Evolutionary conservation across 2,113 vertebrate genomes (phyloP).

Genomic region (Helogale parvula): DNA sequence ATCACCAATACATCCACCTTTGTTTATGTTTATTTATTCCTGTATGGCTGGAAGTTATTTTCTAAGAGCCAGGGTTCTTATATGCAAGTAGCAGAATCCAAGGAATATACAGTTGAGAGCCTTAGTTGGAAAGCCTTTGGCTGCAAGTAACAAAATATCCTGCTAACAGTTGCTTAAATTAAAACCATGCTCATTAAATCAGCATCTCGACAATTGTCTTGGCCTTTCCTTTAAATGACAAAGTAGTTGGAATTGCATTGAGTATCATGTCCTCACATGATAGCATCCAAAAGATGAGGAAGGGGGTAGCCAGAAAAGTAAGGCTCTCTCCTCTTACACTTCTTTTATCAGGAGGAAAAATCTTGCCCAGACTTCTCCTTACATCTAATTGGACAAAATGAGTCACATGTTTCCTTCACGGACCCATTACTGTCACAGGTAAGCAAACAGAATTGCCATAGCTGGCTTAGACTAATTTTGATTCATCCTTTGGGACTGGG

Average conservation of each 20-base stretch:
- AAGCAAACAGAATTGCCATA: not conserved
- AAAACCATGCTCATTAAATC: not conserved
- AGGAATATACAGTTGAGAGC: not conserved
- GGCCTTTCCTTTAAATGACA: not conserved
- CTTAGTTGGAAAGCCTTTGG: not conserved
- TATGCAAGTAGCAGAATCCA: not conserved
- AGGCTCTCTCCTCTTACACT: not conserved
- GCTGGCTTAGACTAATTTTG: not conserved
- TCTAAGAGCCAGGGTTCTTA: not conserved
- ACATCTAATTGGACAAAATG: not conserved
- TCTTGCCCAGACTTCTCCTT: not conserved
- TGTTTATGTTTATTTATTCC: not conserved
- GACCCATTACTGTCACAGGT: not conserved
- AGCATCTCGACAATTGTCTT: not conserved
- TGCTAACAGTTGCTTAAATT: not conserved
- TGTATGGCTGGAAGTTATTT: slow-evolving; percentile 5
- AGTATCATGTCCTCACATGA: not conserved
- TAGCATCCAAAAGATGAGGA: not conserved
- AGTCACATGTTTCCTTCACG: not conserved
- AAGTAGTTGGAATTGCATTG: not conserved
- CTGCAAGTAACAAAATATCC: not conserved
- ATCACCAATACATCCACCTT: not conserved
- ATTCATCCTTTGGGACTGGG: not conserved
- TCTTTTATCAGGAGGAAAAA: not conserved
- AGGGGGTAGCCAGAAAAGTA: not conserved